phyloP scores from a whole-genome alignment of 2,888 invertebrate species.

The Uropetala carovei region DNA sequence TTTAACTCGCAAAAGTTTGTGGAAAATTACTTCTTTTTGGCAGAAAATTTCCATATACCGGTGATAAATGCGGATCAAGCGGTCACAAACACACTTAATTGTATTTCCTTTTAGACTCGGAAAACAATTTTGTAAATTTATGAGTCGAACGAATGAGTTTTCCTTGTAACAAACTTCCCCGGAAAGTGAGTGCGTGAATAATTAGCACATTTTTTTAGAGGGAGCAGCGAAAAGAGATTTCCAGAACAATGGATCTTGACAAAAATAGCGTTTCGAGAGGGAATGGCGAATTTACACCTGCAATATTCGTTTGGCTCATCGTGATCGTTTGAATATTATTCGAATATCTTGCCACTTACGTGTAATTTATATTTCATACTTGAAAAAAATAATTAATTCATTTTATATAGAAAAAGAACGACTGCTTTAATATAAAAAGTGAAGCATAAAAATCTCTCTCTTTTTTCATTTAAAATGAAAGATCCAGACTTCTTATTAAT shows the following conservation, averaged over 20 bases:
- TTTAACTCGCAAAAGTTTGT: not conserved
- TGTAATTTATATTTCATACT: not conserved
- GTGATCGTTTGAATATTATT: no score
- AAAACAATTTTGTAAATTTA: constrained; percentile 37
- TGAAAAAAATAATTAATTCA: not conserved
- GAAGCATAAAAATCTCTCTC: no score
- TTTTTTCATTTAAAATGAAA: no score
- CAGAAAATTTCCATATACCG: not conserved
- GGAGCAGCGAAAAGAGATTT: not conserved
- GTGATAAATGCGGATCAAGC: constrained; percentile 31
- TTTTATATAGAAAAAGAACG: no score
- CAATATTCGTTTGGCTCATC: no score
- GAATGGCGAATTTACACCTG: no score
- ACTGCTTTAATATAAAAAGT: no score
- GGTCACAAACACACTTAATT: constrained; percentile 31
- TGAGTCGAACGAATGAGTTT: constrained; percentile 35
- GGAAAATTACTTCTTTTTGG: not conserved
- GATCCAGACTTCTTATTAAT: no score
- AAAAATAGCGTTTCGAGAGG: not conserved
- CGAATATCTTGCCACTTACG: not conserved
- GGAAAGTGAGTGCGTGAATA: not conserved
- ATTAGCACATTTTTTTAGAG: constrained; percentile 2
- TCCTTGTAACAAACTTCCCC: not conserved
- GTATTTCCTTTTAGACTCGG: constrained; percentile 46
- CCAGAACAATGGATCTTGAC: not conserved